Evolutionary conservation across 30 jellyfish, hydroid and myxozoan genomes (phyloP).

Genomic region (Aurelia aurita): DNA sequence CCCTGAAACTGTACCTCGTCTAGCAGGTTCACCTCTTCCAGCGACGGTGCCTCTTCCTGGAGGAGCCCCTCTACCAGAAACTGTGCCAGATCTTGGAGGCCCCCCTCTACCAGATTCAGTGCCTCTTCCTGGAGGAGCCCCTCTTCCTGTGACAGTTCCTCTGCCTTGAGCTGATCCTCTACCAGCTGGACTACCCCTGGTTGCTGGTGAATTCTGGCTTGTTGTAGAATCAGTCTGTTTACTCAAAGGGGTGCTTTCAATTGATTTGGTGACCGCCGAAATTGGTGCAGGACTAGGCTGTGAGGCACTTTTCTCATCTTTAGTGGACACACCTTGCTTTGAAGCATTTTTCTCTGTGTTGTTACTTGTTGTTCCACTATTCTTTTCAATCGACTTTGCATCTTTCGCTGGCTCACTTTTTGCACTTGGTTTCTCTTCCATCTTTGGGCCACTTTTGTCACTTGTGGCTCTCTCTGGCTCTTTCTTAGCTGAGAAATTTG

Average conservation of each 20-base stretch:
- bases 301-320: no score
- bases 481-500: slow-evolving; percentile 1
- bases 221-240: no score
- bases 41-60: neutral
- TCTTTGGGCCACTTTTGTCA: neutral
- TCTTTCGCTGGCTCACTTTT: no score
- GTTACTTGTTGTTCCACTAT: no score
- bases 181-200: neutral
- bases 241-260: no score
- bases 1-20: slow-evolving; percentile 30
- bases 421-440: slow-evolving; percentile 1
- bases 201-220: neutral
- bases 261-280: no score
- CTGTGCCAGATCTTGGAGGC: neutral
- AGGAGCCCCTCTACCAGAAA: neutral
- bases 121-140: neutral
- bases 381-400: no score
- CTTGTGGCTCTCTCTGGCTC: neutral
- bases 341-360: no score
- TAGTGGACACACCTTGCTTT: no score
- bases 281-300: no score
- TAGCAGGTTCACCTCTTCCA: neutral
- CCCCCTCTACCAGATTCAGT: neutral
- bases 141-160: neutral
- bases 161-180: neutral